A percentile compares a stretch with the other conserved stretches of the same genome.
These are phyloP conservation scores for Siderastrea siderea DNA, from an alignment of 92 coral and sea anemone species.

Conservation along the genomic window DNA sequence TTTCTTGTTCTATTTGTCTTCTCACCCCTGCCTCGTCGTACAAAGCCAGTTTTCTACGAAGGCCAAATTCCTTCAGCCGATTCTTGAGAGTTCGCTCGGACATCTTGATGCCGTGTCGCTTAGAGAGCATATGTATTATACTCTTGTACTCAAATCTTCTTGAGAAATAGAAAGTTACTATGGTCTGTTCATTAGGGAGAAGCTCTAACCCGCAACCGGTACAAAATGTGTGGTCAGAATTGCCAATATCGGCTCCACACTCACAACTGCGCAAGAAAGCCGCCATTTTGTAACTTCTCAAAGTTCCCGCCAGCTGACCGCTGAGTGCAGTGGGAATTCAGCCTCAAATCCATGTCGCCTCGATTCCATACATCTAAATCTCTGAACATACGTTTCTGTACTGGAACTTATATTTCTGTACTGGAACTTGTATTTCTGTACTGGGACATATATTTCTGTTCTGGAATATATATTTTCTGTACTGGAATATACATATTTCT, in stretches of 20 bases:
- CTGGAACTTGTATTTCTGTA: not conserved
- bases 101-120: not conserved
- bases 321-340: not conserved
- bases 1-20: not conserved
- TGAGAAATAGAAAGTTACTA: no score
- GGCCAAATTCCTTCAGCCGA: slow-evolving; percentile 51
- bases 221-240: not conserved
- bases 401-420: not conserved
- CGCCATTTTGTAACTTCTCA: not conserved
- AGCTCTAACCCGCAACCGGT: no score
- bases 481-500: not conserved
- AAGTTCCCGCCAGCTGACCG: slow-evolving; percentile 10
- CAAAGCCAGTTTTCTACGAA: not conserved
- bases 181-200: no score
- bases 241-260: no score
- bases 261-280: not conserved
- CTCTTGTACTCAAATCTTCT: no score
- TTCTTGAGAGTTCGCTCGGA: slow-evolving; percentile 36
- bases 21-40: no score
- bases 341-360: not conserved
- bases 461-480: not conserved
- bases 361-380: not conserved
- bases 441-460: not conserved
- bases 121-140: no score
- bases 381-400: not conserved